Percentiles rank a stretch among this genome's conserved stretches.
phyloP scores from a whole-genome alignment of 2,113 vertebrate species.

The Pseudopipra pipra region DNA sequence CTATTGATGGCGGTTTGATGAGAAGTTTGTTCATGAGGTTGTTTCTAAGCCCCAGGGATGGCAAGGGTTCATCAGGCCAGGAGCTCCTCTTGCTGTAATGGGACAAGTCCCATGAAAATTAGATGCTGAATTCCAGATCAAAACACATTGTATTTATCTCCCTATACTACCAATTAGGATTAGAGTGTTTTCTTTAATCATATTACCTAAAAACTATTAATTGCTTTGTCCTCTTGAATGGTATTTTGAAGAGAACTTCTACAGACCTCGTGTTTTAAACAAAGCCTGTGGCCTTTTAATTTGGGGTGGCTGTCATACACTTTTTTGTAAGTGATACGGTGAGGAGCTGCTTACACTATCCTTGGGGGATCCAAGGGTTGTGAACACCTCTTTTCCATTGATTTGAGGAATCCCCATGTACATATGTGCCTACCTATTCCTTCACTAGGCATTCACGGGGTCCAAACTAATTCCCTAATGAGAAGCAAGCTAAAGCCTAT shows the following conservation, averaged over 20 bases:
- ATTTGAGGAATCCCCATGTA: neutral
- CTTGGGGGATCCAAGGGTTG: neutral
- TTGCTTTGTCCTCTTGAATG: neutral
- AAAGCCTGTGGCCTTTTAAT: neutral
- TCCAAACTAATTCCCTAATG: neutral
- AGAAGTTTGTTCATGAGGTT: rapidly evolving
- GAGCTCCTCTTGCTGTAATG: neutral
- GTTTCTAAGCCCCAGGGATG: neutral
- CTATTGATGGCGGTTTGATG: neutral
- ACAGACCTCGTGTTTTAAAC: neutral
- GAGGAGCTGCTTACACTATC: neutral
- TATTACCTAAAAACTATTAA: neutral
- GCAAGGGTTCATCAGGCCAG: neutral
- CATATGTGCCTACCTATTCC: neutral
- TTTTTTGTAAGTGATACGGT: neutral
- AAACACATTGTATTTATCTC: neutral
- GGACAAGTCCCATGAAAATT: neutral
- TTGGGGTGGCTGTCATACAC: neutral
- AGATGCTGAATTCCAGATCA: neutral
- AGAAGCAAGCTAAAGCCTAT: neutral
- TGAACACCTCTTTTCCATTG: neutral
- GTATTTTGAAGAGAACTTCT: neutral
- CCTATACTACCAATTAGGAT: neutral
- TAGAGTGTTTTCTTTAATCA: neutral
- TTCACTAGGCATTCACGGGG: rapidly evolving